These are phyloP conservation scores for Zaprionus ornatus DNA, from an alignment of 1,140 invertebrate genomes.

Conservation along the genomic window DNA sequence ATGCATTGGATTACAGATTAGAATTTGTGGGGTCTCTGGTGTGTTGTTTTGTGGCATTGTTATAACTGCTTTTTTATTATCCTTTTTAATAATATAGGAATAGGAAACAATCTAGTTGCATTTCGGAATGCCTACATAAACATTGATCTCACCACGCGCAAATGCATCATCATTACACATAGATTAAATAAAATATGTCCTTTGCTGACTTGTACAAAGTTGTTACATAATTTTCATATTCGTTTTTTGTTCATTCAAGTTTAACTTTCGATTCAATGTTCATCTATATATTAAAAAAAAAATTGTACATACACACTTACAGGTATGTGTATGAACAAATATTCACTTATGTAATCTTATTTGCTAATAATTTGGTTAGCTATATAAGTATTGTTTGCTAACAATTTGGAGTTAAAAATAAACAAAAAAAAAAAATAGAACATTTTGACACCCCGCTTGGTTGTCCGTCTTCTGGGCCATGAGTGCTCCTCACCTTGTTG, in stretches of 20 bases:
- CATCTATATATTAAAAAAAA: conserved; percentile 36
- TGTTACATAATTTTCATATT: conserved; percentile 27
- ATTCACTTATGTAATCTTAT: conserved; percentile 31
- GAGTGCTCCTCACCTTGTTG: conserved; percentile 10
- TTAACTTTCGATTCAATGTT: conserved; percentile 41
- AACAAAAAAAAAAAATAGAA: conserved; percentile 41
- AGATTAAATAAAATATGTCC: conserved; percentile 25
- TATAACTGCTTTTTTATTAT: conserved; percentile 6
- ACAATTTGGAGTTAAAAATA: conserved; percentile 13
- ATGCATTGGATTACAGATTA: neutral
- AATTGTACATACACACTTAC: conserved; percentile 17
- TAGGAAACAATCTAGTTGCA: conserved; percentile 25
- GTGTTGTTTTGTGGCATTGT: neutral
- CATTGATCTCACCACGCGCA: conserved; percentile 7
- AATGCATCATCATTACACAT: conserved; percentile 1
- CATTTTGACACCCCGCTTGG: conserved; percentile 1
- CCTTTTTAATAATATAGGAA: conserved; percentile 15
- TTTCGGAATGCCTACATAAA: conserved; percentile 8
- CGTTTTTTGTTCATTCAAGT: conserved; percentile 25
- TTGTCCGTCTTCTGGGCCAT: neutral
- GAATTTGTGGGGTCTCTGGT: neutral
- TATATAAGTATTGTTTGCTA: conserved; percentile 28
- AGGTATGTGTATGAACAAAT: conserved; percentile 11
- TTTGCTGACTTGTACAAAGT: conserved; percentile 61
- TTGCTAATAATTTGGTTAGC: conserved; percentile 53